phyloP scores from a whole-genome alignment of 2,888 invertebrate species.

The Hirtodrosophila duncani region DNA sequence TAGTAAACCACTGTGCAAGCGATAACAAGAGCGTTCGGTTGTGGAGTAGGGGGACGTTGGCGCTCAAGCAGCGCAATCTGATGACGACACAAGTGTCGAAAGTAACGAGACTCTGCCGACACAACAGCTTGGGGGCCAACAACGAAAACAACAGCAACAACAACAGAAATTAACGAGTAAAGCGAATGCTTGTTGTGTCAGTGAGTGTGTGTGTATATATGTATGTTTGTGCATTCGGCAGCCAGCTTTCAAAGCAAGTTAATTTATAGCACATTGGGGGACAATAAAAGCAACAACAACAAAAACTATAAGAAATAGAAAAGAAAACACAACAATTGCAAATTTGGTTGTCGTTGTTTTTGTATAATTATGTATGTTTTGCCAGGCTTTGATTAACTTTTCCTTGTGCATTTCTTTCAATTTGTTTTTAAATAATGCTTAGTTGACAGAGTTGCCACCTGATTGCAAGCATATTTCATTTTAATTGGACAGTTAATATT shows the following conservation, averaged over 20 bases:
- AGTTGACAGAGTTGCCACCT: conserved; percentile 10
- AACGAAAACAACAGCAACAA: conserved; percentile 4
- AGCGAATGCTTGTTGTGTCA: conserved; percentile 10
- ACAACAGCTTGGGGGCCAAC: conserved; percentile 30
- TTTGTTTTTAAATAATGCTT: conserved; percentile 28
- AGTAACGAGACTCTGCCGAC: conserved; percentile 66
- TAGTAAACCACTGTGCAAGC: conserved; percentile 1
- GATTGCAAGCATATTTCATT: conserved; percentile 42
- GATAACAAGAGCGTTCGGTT: conserved; percentile 1
- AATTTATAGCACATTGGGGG: conserved; percentile 63
- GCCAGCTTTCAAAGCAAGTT: conserved; percentile 67
- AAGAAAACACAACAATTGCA: conserved; percentile 15
- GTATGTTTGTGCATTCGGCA: conserved; percentile 31
- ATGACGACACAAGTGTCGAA: conserved; percentile 70
- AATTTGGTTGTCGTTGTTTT: conserved; percentile 23
- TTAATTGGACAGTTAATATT: conserved; percentile 59
- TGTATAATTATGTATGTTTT: conserved; percentile 46
- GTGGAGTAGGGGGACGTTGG: not conserved
- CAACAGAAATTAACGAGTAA: conserved; percentile 49
- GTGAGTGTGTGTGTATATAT: conserved; percentile 6
- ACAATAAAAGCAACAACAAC: conserved; percentile 23
- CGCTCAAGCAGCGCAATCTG: conserved; percentile 56
- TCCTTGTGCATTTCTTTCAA: conserved; percentile 22
- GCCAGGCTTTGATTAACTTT: conserved; percentile 40
- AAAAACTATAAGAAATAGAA: conserved; percentile 6